Evolutionary conservation across 1,140 invertebrate species (phyloP), one percentile per base, ranked within the genome.

Genomic region (Drosophila parabipectinata): DNA sequence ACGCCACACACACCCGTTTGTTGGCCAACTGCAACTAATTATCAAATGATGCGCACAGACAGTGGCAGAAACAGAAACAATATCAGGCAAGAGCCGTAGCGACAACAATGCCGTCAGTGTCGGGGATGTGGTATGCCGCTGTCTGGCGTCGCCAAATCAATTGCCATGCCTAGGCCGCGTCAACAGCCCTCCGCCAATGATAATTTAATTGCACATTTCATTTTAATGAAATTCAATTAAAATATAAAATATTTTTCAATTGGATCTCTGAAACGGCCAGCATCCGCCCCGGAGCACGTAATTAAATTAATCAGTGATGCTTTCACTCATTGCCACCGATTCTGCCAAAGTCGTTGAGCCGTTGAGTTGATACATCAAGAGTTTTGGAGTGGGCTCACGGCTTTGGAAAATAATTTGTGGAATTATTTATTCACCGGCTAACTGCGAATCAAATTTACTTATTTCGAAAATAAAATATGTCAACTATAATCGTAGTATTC

Each of bases 181-280:
- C 77, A 62, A 53, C 37, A 30, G 51, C 15, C 66, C 30, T 55
- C 39, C 15, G 37, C 15, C 59, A 68, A 66, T 69, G 51, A 79
- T 75, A 75, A 82, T 83, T 71, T 71, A 82, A 83, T 83, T 83
- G 58, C 75, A 51, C 53, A 74, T 79, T 62, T 60, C 41, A 62
- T 82, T 79, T 79, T 78, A 83, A 79, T 78, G 80, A 69, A 69
- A 75, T 75, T 62, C 61, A 83, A 83, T 82, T 74, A 69, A 78
- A 75, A 73, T 75, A 83, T 76, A 60, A 68, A 60, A 76, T 74
- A 74, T 79, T 78, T 79, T 79, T 67, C 55, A 72, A 78, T 64
- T 78, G 60, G 47, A 66, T 72, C 62, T 28, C 55, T 54, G 66
- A 58, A 55, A 64, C 26, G 53, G 41, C 44, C 76, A 57, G 52